Evolutionary conservation across 2,113 vertebrate genomes (phyloP).

Genomic region (Donacobius atricapilla): DNA sequence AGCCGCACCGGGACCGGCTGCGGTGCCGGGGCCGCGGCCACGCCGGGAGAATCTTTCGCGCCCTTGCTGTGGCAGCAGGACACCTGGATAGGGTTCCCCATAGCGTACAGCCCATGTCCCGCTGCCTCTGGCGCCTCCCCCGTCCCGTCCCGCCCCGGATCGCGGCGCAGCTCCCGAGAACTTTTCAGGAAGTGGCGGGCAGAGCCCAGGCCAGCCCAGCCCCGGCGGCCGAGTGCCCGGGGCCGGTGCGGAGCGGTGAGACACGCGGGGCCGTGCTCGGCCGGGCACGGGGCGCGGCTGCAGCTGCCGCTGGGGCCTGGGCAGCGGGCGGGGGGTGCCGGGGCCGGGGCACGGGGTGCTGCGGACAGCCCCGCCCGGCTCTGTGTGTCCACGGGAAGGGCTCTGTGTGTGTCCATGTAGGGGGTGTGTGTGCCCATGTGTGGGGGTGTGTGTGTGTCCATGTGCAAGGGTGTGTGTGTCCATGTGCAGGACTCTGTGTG

Average conservation of each 20-base stretch:
- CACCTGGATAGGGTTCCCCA: fast-evolving
- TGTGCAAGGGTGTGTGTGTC: background rate
- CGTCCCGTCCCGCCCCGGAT: background rate
- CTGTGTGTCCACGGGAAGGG: fast-evolving
- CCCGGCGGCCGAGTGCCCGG: background rate
- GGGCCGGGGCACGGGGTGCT: background rate
- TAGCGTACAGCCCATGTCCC: fast-evolving
- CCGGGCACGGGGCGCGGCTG: background rate
- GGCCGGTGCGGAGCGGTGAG: background rate
- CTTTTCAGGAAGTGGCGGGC: background rate
- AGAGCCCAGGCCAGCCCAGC: background rate
- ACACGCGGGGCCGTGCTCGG: background rate
- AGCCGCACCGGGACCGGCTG: fast-evolving
- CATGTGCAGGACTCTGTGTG: background rate
- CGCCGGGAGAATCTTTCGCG: background rate
- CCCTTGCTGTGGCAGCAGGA: background rate
- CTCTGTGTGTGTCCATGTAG: too few species aligned
- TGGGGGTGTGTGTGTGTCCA: too few species aligned
- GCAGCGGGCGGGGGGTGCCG: background rate
- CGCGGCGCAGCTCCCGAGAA: background rate
- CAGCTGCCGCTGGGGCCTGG: background rate
- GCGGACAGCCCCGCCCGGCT: background rate
- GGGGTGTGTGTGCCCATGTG: background rate
- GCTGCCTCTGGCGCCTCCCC: background rate
- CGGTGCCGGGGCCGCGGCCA: background rate